Evolutionary conservation across 2,797 vertebrate species (phyloP).

Genomic region (Chiroxiphia lanceolata): DNA sequence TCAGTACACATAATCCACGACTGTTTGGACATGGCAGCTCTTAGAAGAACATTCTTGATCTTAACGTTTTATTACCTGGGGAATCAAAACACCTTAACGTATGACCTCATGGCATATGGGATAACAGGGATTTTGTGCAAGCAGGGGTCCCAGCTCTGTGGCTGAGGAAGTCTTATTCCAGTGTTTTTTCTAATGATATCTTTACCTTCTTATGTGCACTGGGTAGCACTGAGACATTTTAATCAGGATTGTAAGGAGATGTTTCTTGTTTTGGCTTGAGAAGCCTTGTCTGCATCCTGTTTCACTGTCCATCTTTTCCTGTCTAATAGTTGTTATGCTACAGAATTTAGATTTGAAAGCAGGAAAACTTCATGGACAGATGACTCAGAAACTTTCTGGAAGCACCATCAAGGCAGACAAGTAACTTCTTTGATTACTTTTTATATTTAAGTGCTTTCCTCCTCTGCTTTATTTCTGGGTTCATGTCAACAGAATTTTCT

Average conservation of each 20-base stretch:
- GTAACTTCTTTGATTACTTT: slow-evolving; percentile 25
- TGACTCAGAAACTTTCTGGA: slow-evolving; percentile 33
- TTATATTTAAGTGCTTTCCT: slow-evolving; percentile 27
- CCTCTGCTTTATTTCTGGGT: slow-evolving; percentile 41
- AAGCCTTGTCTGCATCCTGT: neutral
- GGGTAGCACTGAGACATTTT: neutral
- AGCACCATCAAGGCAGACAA: neutral
- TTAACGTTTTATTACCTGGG: neutral
- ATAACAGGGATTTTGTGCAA: neutral
- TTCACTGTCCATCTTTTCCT: neutral
- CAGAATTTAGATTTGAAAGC: neutral
- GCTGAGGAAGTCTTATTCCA: neutral
- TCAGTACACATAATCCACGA: neutral
- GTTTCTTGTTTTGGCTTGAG: neutral
- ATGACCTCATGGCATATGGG: accelerated
- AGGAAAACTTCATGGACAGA: neutral
- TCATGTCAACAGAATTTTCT: slow-evolving; percentile 23
- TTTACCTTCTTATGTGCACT: neutral
- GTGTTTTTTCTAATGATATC: neutral
- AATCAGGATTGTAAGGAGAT: neutral
- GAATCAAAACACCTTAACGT: neutral
- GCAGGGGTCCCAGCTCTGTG: neutral
- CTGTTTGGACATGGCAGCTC: neutral
- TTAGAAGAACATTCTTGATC: neutral
- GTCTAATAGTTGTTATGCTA: neutral